These are phyloP conservation scores for Trichomalopsis sarcophagae DNA, from an alignment of 1,140 invertebrate genomes.

Conservation along the genomic window DNA sequence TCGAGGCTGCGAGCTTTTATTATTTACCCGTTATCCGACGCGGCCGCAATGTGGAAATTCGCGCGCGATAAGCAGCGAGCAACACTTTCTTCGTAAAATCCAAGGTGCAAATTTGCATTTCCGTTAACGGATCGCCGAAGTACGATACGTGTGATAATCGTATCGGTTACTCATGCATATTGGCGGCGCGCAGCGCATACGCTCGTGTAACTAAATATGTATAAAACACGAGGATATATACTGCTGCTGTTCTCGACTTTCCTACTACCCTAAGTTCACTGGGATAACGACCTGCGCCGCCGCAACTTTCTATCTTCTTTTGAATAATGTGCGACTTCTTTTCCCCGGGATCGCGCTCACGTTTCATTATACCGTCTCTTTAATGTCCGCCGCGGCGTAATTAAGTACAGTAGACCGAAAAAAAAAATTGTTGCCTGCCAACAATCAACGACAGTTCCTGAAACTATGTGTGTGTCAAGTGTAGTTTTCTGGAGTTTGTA, in stretches of 20 bases:
- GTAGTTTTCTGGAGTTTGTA: too few species aligned
- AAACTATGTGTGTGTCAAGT: too few species aligned
- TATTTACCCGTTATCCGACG: too few species aligned
- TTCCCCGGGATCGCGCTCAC: neutral
- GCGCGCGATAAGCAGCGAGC: neutral
- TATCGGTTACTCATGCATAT: constrained; percentile 16
- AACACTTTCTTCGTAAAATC: too few species aligned
- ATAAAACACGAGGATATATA: neutral
- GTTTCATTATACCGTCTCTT: neutral
- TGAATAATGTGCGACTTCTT: constrained; percentile 5
- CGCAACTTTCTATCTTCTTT: constrained; percentile 29
- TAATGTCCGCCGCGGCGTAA: too few species aligned
- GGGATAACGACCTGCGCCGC: constrained; percentile 26
- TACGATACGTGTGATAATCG: constrained; percentile 22
- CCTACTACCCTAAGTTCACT: constrained; percentile 1
- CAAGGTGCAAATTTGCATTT: constrained; percentile 10
- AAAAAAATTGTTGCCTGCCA: too few species aligned
- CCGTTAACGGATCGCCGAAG: constrained; percentile 1
- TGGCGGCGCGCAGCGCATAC: too few species aligned
- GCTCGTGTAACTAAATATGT: constrained; percentile 25
- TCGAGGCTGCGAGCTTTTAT: too few species aligned
- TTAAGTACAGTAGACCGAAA: too few species aligned
- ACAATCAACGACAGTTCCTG: too few species aligned
- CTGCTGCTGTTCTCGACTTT: constrained; percentile 23
- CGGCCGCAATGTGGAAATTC: neutral